Percentiles rank a stretch among this genome's conserved stretches.
phyloP scores from a whole-genome alignment of 1,140 invertebrate genomes.

The Notospermus geniculatus region DNA sequence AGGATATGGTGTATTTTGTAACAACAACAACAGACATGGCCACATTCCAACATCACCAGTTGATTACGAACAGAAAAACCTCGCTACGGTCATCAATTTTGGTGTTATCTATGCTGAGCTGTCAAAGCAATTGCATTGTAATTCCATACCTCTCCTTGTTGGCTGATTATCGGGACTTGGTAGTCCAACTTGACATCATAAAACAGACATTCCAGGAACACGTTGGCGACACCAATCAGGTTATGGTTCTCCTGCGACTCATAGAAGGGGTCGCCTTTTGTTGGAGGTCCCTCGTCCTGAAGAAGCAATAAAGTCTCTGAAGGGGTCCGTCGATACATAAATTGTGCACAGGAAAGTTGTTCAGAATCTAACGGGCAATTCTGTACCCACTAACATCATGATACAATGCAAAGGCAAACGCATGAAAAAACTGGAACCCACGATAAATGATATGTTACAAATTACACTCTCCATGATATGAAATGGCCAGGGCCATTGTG shows the following conservation, averaged over 20 bases:
- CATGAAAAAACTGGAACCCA: no score
- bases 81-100: not conserved
- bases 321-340: no score
- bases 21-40: no score
- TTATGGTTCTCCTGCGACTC: conserved; percentile 96
- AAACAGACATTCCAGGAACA: conserved; percentile 93
- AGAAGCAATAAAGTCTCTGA: no score
- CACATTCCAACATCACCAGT: no score
- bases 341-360: no score
- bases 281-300: conserved; percentile 46
- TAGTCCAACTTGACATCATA: conserved; percentile 95
- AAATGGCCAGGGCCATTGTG: no score
- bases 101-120: not conserved
- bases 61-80: not conserved
- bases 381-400: no score
- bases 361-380: no score
- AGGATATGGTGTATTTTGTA: not conserved
- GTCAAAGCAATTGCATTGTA: not conserved
- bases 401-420: no score
- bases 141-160: conserved; percentile 94
- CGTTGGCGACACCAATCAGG: conserved; percentile 96
- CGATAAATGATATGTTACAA: no score
- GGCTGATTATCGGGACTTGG: conserved; percentile 97
- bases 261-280: conserved; percentile 79
- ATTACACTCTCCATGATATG: no score